These are phyloP conservation scores for Raja brachyura DNA, from an alignment of 2,113 vertebrate species.

Conservation along the genomic window DNA sequence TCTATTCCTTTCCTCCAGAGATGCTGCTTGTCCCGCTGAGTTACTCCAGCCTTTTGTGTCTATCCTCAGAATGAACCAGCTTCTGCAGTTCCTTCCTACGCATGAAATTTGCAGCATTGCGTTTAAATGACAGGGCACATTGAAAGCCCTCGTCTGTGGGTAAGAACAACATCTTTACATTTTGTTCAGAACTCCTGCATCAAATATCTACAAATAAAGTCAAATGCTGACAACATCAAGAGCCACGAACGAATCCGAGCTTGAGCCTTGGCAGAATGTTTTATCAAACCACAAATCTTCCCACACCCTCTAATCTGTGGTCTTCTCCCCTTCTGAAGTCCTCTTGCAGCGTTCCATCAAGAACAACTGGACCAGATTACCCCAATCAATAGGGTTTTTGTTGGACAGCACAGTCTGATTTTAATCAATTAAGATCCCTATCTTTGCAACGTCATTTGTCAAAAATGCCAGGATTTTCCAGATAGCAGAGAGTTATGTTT, in stretches of 20 bases:
- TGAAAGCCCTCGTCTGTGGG: not conserved
- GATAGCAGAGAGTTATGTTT: not conserved
- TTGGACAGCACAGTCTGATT: constrained; percentile 11
- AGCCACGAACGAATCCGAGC: not conserved
- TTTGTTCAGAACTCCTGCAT: not conserved
- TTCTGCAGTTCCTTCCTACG: too few species aligned
- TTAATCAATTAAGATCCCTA: constrained; percentile 28
- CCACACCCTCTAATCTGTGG: not conserved
- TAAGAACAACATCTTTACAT: not conserved
- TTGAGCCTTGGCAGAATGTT: not conserved
- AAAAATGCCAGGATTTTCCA: constrained; percentile 7
- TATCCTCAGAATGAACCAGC: too few species aligned
- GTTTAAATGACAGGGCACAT: not conserved
- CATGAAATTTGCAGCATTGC: not conserved
- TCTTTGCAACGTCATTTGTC: constrained; percentile 5
- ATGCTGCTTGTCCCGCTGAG: too few species aligned
- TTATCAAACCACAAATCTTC: constrained; percentile 15
- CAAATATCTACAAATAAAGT: not conserved
- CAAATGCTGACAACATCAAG: constrained; percentile 18
- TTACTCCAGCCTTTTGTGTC: too few species aligned
- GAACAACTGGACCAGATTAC: not conserved
- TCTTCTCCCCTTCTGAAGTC: constrained; percentile 3
- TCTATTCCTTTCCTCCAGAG: too few species aligned
- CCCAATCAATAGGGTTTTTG: not conserved
- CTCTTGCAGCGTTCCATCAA: not conserved